Evolutionary conservation across 2,797 vertebrate species (phyloP).

Genomic region (Coluber constrictor): DNA sequence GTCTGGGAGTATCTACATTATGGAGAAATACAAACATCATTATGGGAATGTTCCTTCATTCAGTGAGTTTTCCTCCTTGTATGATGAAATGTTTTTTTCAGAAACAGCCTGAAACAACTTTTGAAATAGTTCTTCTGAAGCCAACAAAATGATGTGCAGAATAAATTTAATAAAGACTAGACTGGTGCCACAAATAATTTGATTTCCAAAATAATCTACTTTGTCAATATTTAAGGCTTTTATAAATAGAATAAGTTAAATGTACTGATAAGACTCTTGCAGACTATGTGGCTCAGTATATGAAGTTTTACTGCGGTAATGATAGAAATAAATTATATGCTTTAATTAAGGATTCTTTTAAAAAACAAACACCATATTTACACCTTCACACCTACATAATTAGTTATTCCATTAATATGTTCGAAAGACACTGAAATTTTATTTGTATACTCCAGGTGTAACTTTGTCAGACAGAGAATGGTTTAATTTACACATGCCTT

Average conservation of each 20-base stretch:
- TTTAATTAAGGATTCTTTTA: neutral
- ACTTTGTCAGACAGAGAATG: neutral
- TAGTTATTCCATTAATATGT: neutral
- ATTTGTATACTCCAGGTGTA: neutral
- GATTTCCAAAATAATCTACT: neutral
- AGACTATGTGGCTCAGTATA: neutral
- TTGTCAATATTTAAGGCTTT: neutral
- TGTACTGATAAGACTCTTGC: neutral
- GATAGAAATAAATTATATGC: conserved; percentile 7
- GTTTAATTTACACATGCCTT: neutral
- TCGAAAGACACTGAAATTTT: neutral
- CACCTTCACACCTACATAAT: neutral
- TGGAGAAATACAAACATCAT: neutral
- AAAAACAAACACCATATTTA: neutral
- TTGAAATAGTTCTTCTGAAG: neutral
- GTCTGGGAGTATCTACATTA: neutral
- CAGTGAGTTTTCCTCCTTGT: neutral
- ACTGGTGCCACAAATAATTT: neutral
- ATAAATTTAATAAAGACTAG: neutral
- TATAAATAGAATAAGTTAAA: neutral
- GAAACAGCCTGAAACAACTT: neutral
- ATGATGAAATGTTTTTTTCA: neutral
- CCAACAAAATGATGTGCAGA: neutral
- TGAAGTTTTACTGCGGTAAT: neutral
- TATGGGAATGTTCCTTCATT: neutral